Percentiles rank a stretch among this genome's conserved stretches.
These are phyloP conservation scores for Timema podura DNA, from an alignment of 2,888 invertebrate genomes.

Conservation along the genomic window DNA sequence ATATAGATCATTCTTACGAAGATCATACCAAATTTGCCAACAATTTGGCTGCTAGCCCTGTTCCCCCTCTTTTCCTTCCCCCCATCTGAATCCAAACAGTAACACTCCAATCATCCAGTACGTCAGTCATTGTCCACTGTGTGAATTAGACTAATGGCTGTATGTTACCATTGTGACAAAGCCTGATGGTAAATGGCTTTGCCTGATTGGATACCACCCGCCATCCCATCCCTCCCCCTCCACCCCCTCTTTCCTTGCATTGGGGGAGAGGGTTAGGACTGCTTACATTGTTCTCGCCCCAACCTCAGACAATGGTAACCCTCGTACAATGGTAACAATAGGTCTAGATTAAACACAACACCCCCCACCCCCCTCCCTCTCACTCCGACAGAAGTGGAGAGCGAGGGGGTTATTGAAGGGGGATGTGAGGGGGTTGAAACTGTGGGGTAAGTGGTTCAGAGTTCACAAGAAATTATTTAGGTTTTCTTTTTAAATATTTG, in stretches of 20 bases:
- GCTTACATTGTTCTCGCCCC: constrained; percentile 16
- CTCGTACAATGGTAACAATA: constrained; percentile 14
- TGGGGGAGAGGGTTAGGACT: neutral
- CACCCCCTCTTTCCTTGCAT: neutral
- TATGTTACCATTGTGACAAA: constrained; percentile 10
- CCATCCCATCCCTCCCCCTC: neutral
- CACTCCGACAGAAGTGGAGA: neutral
- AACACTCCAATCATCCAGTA: no score
- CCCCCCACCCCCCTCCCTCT: neutral
- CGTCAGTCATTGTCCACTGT: constrained; percentile 3
- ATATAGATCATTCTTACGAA: no score
- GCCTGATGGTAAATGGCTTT: constrained; percentile 10
- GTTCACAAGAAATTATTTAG: no score
- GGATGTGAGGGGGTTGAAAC: no score
- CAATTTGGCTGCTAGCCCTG: no score
- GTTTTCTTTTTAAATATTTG: no score
- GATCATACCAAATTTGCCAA: no score
- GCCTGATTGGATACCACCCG: constrained; percentile 11
- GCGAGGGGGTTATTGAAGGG: no score
- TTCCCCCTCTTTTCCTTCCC: no score
- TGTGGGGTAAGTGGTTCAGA: no score
- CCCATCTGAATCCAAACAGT: no score
- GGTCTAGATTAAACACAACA: constrained; percentile 15
- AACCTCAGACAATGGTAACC: constrained; percentile 5
- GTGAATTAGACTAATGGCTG: constrained; percentile 5